Evolutionary conservation across 2,113 vertebrate genomes (phyloP).

Genomic region (Xiphorhynchus elegans): DNA sequence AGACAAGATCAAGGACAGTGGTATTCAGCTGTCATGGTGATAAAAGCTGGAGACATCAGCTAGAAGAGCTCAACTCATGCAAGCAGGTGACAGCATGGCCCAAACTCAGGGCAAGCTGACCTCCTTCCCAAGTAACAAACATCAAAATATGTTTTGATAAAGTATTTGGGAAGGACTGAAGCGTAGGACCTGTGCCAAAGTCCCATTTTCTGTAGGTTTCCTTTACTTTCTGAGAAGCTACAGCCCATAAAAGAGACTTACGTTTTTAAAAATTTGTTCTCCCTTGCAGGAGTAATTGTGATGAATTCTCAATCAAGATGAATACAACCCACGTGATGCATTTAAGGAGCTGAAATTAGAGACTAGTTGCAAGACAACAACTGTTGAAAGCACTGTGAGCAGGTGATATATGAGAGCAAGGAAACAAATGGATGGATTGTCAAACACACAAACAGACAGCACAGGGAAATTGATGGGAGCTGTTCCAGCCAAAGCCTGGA

Average conservation of each 20-base stretch:
- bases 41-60: background rate
- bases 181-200: background rate
- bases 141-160: background rate
- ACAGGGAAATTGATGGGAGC: conserved; percentile 53
- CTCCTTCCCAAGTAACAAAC: background rate
- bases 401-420: conserved; percentile 41
- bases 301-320: conserved; percentile 3
- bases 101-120: background rate
- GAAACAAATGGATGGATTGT: conserved; percentile 36
- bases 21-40: background rate
- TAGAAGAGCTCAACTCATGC: background rate
- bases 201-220: background rate
- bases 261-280: background rate
- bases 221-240: background rate
- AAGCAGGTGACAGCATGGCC: background rate
- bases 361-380: conserved; percentile 1
- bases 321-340: background rate
- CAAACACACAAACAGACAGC: conserved; percentile 15
- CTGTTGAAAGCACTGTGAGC: background rate
- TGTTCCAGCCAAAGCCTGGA: background rate
- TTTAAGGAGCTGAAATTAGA: conserved; percentile 31
- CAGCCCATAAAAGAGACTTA: background rate
- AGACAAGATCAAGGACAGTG: background rate
- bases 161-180: background rate
- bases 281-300: background rate